Base-by-base conservation (phyloP, 2,797 vertebrate species). In the Tympanoctomys barrerae region DNA sequence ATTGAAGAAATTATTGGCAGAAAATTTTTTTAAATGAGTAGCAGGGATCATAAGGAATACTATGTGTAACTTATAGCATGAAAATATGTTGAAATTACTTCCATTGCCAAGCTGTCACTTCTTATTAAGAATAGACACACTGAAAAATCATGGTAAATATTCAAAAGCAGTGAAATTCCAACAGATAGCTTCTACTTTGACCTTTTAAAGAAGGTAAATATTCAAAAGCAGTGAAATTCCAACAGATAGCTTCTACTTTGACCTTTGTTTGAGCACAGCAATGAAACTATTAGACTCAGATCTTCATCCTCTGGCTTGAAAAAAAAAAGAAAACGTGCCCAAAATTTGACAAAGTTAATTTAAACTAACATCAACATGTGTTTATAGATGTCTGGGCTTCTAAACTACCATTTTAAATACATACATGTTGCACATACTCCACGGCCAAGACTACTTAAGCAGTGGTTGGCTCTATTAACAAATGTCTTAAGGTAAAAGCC, bases 241-340 rank as follows among this genome's bases (percentile, higher is more conserved):
- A 96, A 84, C 62, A 94, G 86, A 87, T 21, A 94, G 26, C 21
- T 81, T 86, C 1, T 95, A 18, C 90, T 95, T 95, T 94, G 26
- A 6, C 82, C 78, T 97, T 5, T 86, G 10, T 89, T 79, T 73
- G 36, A 64, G 62, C 28, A 89, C 4, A 94, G 7, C 77, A 95
- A 49, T 91, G 66, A 57, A 96, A 54, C 22, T 78, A 19, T 85
- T 54, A 90, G 39, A 8, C 81, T 94, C 75, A 95, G 77, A 1
- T 87, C 91, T 94, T 87, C 46, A 91, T 11, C 0, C 1, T 18
- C 4, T 39, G 75, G 61, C 7, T 2, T 90, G 18, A 14, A 64
- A 78, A 89, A 97, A 96, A 83, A 42, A 42, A 18, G 81, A 52
- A 52, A 18, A 71, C 26, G 90, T 49, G 7, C 62, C 83, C 33